A percentile compares a stretch with the other conserved stretches of the same genome.
Conservation (phyloP, 2,797 vertebrate genomes). For the Dipus sagitta region DNA sequence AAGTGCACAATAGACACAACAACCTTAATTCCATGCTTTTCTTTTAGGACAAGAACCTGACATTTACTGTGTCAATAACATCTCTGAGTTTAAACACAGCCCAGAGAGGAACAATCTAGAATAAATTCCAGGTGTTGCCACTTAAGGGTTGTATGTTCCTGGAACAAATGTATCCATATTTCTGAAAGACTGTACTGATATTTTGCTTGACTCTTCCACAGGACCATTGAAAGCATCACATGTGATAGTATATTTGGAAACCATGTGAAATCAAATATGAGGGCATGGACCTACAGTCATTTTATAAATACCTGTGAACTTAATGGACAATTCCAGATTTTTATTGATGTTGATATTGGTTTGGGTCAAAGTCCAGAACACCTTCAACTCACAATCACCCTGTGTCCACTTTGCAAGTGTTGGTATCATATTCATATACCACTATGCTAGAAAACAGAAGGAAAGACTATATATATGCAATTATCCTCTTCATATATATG, state of each 20-base stretch:
- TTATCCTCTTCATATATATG: no score
- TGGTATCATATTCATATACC: background rate
- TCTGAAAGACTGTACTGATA: slow-evolving; percentile 30
- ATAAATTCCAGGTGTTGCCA: background rate
- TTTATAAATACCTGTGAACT: slow-evolving; percentile 4
- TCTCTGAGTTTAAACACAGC: slow-evolving; percentile 49
- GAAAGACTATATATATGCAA: no score
- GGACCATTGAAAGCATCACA: slow-evolving; percentile 6
- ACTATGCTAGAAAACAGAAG: background rate
- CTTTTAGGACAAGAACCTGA: slow-evolving; percentile 41
- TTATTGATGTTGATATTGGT: background rate
- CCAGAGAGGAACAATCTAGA: slow-evolving; percentile 16
- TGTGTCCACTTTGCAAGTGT: background rate
- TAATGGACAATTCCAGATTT: background rate
- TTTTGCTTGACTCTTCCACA: background rate
- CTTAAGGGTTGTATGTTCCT: background rate
- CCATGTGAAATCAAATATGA: slow-evolving; percentile 29
- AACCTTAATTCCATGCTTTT: slow-evolving; percentile 23
- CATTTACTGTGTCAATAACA: background rate
- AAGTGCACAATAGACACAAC: background rate
- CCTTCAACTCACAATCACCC: background rate
- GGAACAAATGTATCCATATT: background rate
- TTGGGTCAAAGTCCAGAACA: background rate
- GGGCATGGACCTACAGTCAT: background rate
- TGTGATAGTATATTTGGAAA: slow-evolving; percentile 26